Evolutionary conservation across 2,113 vertebrate species (phyloP), one percentile per base, ranked within the genome.

Genomic region (Xenopus borealis): DNA sequence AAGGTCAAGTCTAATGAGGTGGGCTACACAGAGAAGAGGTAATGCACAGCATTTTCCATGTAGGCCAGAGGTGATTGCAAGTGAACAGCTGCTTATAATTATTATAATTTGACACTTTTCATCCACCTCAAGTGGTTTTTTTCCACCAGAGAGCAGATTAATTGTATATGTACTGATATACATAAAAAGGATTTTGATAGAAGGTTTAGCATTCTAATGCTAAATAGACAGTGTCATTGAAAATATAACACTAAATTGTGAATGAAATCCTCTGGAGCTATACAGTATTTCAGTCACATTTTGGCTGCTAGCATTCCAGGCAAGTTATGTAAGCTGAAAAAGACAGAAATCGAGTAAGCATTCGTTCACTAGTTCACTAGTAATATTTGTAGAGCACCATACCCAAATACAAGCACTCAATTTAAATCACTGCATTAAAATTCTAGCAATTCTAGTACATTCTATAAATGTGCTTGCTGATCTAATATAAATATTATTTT

Each of bases 1-100:
- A 90, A 91, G 92, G 90, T 92, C 87, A 90, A 88, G 87, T 85
- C 90, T 93, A 92, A 92, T 92, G 91, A 92, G 90, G 85, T 86
- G 88, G 89, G 89, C 89, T 90, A 90, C 87, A 80, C 88, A 72
- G 87, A 88, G 87, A 79, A 84, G 87, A 83, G 87, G 84, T 83
- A 81, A 81, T 81, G 83, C 89, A 80, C 89, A 88, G 90, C 88
- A 81, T 84, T 83, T 86, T 85, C 86, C 86, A 18, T 85, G 88
- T 86, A 83, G 90, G 89, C 90, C 89, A 89, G 91, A 87, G 90
- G 90, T 91, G 86, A 87, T 89, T 86, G 82, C 88, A 79, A 85
- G 85, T 79, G 87, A 92, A 88, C 91, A 91, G 88, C 90, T 90
- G 91, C 89, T 89, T 84, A 86, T 89, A 91, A 92, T 92, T 89